Percentiles rank a stretch among this genome's conserved stretches.
Evolutionary conservation across 1,140 invertebrate species (phyloP).

Genomic region (Lerema accius): DNA sequence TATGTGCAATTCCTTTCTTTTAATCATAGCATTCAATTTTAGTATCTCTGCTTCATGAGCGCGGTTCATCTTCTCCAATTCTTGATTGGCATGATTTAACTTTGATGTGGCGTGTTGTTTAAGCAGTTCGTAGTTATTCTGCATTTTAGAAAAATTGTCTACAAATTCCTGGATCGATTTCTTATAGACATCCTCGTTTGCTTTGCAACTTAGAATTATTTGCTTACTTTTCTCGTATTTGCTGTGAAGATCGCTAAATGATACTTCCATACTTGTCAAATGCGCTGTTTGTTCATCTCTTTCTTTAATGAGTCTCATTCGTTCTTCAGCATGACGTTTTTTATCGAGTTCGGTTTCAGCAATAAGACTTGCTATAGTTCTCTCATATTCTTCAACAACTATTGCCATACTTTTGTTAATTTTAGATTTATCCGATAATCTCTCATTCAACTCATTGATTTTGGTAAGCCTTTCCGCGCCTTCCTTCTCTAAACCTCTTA

Average conservation of each 20-base stretch:
- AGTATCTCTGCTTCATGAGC: slow-evolving; percentile 87
- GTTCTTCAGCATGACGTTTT: slow-evolving; percentile 71
- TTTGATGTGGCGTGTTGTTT: slow-evolving; percentile 79
- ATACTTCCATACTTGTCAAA: slow-evolving; percentile 88
- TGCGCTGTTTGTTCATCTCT: slow-evolving; percentile 88
- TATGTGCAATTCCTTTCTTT: slow-evolving; percentile 88
- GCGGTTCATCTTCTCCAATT: slow-evolving; percentile 86
- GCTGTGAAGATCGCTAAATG: slow-evolving; percentile 90
- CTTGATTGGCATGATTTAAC: slow-evolving; percentile 83
- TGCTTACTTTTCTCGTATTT: slow-evolving; percentile 81
- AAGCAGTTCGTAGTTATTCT: slow-evolving; percentile 75
- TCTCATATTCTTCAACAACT: slow-evolving; percentile 87
- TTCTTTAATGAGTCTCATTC: slow-evolving; percentile 75
- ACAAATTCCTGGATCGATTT: slow-evolving; percentile 71
- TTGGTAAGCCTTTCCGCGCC: slow-evolving; percentile 62
- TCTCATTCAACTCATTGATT: slow-evolving; percentile 65
- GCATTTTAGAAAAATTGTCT: slow-evolving; percentile 73
- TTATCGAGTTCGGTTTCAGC: slow-evolving; percentile 84
- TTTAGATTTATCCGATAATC: slow-evolving; percentile 62
- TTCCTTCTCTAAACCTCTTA: slow-evolving; percentile 59
- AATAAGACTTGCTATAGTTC: slow-evolving; percentile 86
- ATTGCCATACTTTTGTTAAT: slow-evolving; percentile 79
- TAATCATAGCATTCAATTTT: slow-evolving; percentile 88
- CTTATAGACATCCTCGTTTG: slow-evolving; percentile 72
- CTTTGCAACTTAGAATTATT: slow-evolving; percentile 73